Evolutionary conservation across 2,888 invertebrate species (phyloP).

Genomic region (Napeogenes sylphis): DNA sequence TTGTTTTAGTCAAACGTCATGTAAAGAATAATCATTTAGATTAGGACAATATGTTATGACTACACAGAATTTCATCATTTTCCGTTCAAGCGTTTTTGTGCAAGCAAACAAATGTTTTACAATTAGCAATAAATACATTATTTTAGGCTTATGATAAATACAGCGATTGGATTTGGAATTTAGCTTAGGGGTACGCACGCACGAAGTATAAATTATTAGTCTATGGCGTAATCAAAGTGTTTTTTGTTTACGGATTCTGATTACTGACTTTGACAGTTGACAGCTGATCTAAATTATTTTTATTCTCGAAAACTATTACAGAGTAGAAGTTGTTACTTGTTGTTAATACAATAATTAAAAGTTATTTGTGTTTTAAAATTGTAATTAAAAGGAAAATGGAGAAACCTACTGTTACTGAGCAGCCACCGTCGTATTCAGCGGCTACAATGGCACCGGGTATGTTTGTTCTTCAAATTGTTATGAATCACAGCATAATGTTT

Average conservation of each 20-base stretch:
- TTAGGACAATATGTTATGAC: too few relatives aligned
- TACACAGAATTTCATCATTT: too few relatives aligned
- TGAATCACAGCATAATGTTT: conserved; percentile 47
- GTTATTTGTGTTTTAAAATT: conserved; percentile 15
- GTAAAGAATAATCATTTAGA: too few relatives aligned
- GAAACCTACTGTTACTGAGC: conserved; percentile 59
- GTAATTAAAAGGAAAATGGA: conserved; percentile 50
- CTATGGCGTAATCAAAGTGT: too few relatives aligned
- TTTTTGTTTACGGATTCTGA: background rate
- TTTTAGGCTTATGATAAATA: too few relatives aligned
- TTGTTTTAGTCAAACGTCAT: too few relatives aligned
- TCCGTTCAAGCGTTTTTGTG: too few relatives aligned
- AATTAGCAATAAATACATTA: too few relatives aligned
- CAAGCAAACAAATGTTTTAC: too few relatives aligned
- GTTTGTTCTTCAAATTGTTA: conserved; percentile 29
- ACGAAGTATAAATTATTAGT: too few relatives aligned
- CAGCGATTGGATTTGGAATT: too few relatives aligned
- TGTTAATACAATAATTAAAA: conserved; percentile 3
- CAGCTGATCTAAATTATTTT: background rate
- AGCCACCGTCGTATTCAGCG: conserved; percentile 76
- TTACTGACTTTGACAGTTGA: background rate
- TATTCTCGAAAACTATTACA: background rate
- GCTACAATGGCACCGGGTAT: conserved; percentile 60
- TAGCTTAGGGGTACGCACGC: too few relatives aligned
- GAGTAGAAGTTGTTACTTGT: background rate